phyloP scores from a whole-genome alignment of 1,140 invertebrate genomes.

The Acyrthosiphon pisum region DNA sequence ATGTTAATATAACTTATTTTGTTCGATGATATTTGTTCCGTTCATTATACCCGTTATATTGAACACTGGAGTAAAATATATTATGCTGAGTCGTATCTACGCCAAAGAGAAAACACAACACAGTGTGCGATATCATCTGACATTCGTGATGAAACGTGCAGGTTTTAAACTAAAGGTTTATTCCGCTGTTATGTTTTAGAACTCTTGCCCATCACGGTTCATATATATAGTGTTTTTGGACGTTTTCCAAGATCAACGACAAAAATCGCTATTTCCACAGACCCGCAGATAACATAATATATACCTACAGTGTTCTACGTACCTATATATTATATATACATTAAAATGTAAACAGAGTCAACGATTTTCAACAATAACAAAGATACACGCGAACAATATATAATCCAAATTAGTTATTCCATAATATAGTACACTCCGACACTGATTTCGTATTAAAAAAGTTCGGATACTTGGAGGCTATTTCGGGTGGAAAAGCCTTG shows the following conservation, averaged over 20 bases:
- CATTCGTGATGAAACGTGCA: neutral
- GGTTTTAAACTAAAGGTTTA: neutral
- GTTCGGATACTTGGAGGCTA: no score
- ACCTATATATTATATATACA: neutral
- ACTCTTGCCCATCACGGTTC: neutral
- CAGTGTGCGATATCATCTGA: neutral
- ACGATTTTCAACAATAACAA: no score
- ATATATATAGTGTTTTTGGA: neutral
- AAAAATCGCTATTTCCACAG: neutral
- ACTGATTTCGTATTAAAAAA: no score
- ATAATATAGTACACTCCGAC: no score
- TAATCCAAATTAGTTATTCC: no score
- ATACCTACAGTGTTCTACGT: neutral
- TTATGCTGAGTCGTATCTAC: no score
- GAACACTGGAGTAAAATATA: no score
- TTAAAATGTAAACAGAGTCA: no score
- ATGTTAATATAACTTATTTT: neutral
- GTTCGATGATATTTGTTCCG: neutral
- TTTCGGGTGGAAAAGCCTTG: no score
- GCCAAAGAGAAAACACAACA: no score
- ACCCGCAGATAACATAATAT: neutral
- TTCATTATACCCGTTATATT: neutral
- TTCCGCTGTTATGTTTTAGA: neutral
- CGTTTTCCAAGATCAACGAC: neutral
- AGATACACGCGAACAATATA: no score